Base-by-base conservation (phyloP, 2,888 invertebrate species). In the Dastarcus helophoroides region DNA sequence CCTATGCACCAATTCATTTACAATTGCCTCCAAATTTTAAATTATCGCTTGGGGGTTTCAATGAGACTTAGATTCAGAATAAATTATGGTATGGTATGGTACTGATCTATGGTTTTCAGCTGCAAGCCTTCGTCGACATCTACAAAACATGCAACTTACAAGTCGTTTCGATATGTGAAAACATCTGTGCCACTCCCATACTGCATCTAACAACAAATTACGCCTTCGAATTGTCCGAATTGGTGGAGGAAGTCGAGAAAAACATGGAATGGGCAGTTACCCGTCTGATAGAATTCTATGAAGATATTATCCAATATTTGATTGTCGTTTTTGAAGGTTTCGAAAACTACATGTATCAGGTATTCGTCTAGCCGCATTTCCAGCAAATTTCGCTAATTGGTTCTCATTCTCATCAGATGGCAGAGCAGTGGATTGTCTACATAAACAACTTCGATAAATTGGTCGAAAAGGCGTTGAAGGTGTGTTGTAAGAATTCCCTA, bases 121-220 rank as follows among this genome's bases (percentile, higher is more conserved):
- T 84, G 17, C 79, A 86, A 67, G 73, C 77, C 37, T 81, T 82
- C 44, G 65, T 89, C 4, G 79, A 83, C 33, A 76, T 80, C 9
- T 91, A 89, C 55, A 90, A 91, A 62, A 72, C 70, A 17, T 80
- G 82, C 37, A 88, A 88, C 57, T 46, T 71, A 3, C 76, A 78
- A 50, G 71, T 86, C 37, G 69, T 76, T 0, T 68, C 68, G 51
- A 71, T 75, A 40, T 79, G 81, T 61, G 80, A 83, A 55, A 69
- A 70, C 44, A 75, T 84, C 39, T 81, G 81, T 48, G 74, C 76
- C 42, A 72, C 72, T 1, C 68, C 71, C 1, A 56, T 83, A 26
- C 61, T 81, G 21, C 69, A 69, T 30, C 65, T 83, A 32, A 69
- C 67, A 34, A 63, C 69, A n/a, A 71, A 71, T 40, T 68, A 76